These are phyloP conservation scores for Synaphobranchus kaupii DNA, from an alignment of 2,797 vertebrate genomes.

Conservation along the genomic window DNA sequence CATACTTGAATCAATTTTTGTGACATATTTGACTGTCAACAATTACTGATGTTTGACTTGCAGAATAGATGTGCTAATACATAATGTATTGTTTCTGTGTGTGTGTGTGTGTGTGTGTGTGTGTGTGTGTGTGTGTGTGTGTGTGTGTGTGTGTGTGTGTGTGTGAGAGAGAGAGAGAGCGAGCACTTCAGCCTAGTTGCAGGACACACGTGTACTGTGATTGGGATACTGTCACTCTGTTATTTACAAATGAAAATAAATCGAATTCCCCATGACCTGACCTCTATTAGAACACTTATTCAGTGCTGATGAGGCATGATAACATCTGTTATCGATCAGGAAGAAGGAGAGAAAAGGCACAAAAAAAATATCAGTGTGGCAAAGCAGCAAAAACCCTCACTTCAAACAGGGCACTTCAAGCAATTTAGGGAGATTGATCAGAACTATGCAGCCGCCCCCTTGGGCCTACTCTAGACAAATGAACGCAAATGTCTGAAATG, in stretches of 20 bases:
- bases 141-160: background rate
- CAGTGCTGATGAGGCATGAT: constrained; percentile 69
- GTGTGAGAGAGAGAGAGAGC: constrained; percentile 31
- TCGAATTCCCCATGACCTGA: constrained; percentile 66
- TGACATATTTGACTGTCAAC: too few relatives aligned
- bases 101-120: too few relatives aligned
- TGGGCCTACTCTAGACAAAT: constrained; percentile 55
- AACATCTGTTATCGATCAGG: constrained; percentile 71
- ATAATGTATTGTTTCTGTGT: background rate
- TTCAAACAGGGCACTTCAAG: background rate
- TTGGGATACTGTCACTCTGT: constrained; percentile 67
- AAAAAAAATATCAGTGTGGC: constrained; percentile 24
- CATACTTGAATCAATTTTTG: too few relatives aligned
- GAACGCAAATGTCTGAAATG: constrained; percentile 55
- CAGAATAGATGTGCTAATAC: background rate
- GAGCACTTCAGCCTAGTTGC: constrained; percentile 47
- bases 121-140: background rate
- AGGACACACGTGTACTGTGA: constrained; percentile 59
- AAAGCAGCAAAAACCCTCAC: constrained; percentile 23
- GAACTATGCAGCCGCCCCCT: constrained; percentile 55
- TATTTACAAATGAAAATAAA: constrained; percentile 68
- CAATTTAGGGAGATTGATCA: constrained; percentile 58
- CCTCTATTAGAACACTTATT: constrained; percentile 72
- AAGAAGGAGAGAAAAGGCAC: constrained; percentile 40
- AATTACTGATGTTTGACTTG: background rate